A percentile compares a stretch with the other conserved stretches of the same genome.
These are phyloP conservation scores for Cyrtodaria siliqua DNA, from an alignment of 2,888 invertebrate species.

Conservation along the genomic window DNA sequence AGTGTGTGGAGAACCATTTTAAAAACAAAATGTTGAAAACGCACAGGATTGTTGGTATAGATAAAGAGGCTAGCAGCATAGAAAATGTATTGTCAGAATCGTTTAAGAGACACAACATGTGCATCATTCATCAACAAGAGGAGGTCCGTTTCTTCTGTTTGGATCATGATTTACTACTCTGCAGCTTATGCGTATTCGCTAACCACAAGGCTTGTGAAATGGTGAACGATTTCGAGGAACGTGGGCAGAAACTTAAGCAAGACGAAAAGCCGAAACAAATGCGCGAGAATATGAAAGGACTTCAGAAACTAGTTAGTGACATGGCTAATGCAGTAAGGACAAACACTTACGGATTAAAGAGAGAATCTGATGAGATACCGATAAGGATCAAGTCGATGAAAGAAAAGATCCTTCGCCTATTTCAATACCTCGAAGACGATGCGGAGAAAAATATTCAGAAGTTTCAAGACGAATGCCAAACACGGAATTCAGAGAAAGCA, in stretches of 20 bases:
- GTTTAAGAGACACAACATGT: conserved; percentile 39
- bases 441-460: conserved; percentile 23
- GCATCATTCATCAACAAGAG: conserved; percentile 33
- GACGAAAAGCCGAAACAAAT: conserved; percentile 17
- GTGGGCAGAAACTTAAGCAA: conserved; percentile 26
- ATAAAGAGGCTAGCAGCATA: conserved; percentile 24
- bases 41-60: conserved; percentile 38
- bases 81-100: conserved; percentile 22
- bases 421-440: conserved; percentile 50
- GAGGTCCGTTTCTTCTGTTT: conserved; percentile 40
- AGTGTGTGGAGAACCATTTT: conserved; percentile 39
- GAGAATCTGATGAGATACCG: conserved; percentile 48
- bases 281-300: conserved; percentile 41
- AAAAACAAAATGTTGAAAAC: conserved; percentile 19
- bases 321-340: conserved; percentile 45
- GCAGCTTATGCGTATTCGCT: conserved; percentile 37
- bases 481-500: conserved; percentile 41
- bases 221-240: conserved; percentile 40
- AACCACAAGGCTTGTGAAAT: conserved; percentile 51
- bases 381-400: conserved; percentile 45
- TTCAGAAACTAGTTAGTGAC: conserved; percentile 34
- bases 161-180: conserved; percentile 44
- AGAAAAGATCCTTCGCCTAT: conserved; percentile 43
- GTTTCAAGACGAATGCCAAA: conserved; percentile 38
- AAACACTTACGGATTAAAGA: conserved; percentile 37